phyloP scores from a whole-genome alignment of 1,140 invertebrate species.

The Rhagoletis pomonella region DNA sequence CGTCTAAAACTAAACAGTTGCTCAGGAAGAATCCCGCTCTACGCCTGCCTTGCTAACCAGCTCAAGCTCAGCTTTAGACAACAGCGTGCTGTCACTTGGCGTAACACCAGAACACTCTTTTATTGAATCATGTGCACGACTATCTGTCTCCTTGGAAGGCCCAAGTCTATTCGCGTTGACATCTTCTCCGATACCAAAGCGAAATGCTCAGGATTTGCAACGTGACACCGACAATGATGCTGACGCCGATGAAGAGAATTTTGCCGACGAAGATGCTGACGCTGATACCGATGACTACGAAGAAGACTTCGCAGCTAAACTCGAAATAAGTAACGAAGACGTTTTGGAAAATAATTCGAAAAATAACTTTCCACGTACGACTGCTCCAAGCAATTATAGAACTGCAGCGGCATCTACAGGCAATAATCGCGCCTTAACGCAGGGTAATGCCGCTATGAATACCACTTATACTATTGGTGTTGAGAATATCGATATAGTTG shows the following conservation, averaged over 20 bases:
- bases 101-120: constrained; percentile 90
- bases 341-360: constrained; percentile 54
- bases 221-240: constrained; percentile 67
- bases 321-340: constrained; percentile 50
- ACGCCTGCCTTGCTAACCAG: constrained; percentile 85
- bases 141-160: constrained; percentile 89
- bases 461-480: not conserved
- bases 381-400: constrained; percentile 5
- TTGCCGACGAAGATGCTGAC: constrained; percentile 54
- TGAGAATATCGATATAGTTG: constrained; percentile 55
- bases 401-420: constrained; percentile 59
- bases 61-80: constrained; percentile 76
- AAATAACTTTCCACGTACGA: not conserved
- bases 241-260: constrained; percentile 59
- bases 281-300: constrained; percentile 66
- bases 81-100: constrained; percentile 79
- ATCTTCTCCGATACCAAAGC: constrained; percentile 67
- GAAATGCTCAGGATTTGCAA: constrained; percentile 60
- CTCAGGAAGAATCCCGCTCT: constrained; percentile 88
- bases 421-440: constrained; percentile 58
- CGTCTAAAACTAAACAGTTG: constrained; percentile 62
- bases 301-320: constrained; percentile 52
- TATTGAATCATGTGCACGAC: constrained; percentile 87
- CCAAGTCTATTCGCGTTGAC: constrained; percentile 71
- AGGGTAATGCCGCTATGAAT: constrained; percentile 35